Percentiles rank a stretch among this genome's conserved stretches.
These are phyloP conservation scores for Cyprinella venusta DNA, from an alignment of 2,797 vertebrate genomes.

Conservation along the genomic window DNA sequence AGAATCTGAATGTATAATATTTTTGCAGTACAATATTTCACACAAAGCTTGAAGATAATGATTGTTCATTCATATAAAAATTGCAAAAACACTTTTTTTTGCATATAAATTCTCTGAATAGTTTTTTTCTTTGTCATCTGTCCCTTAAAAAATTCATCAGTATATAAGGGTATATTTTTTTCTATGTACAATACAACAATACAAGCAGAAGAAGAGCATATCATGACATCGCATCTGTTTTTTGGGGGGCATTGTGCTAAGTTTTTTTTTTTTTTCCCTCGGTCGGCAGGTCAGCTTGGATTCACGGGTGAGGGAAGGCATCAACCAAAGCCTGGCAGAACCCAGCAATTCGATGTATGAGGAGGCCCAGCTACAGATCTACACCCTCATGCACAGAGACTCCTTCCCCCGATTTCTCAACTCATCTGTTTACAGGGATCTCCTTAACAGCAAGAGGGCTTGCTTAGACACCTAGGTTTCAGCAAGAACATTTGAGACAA, in stretches of 20 bases:
- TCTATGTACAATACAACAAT: neutral
- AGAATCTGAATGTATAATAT: neutral
- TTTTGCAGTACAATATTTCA: neutral
- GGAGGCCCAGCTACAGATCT: slow-evolving; percentile 98
- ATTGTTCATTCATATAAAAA: neutral
- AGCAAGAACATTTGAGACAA: slow-evolving; percentile 53
- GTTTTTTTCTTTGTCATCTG: too few relatives aligned
- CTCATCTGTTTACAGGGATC: slow-evolving; percentile 96
- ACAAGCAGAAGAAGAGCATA: neutral
- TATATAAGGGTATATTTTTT: neutral
- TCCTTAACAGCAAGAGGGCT: slow-evolving; percentile 91
- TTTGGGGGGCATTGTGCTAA: too few relatives aligned
- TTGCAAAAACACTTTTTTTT: neutral
- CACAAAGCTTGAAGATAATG: neutral
- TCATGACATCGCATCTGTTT: too few relatives aligned
- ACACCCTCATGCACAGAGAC: slow-evolving; percentile 99
- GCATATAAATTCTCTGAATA: neutral
- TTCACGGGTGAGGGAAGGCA: slow-evolving; percentile 96
- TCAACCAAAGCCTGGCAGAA: slow-evolving; percentile 92
- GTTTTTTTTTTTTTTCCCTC: neutral
- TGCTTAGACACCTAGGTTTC: slow-evolving; percentile 90
- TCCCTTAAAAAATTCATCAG: neutral
- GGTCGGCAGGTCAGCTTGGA: slow-evolving; percentile 93
- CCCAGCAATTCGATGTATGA: slow-evolving; percentile 95
- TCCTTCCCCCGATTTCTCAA: slow-evolving; percentile 99